phyloP scores from a whole-genome alignment of 2,888 invertebrate species.

The Drosophila emarginata region DNA sequence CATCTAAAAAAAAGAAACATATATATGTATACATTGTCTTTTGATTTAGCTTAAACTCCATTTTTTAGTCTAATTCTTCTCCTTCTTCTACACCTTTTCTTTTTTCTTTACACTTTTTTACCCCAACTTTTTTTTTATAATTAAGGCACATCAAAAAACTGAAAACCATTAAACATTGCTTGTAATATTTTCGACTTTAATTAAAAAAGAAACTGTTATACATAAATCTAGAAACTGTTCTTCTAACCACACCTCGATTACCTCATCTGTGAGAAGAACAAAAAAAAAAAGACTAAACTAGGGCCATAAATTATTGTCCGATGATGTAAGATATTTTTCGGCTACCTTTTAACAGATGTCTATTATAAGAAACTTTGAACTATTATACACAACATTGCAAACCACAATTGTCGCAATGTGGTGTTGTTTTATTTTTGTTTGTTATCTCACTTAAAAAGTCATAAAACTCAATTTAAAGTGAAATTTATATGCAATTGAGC shows the following conservation, averaged over 20 bases:
- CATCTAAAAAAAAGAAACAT: no score
- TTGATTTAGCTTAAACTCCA: no score
- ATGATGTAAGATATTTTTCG: constrained; percentile 1
- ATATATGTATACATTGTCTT: no score
- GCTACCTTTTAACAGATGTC: constrained; percentile 1
- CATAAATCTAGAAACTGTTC: neutral
- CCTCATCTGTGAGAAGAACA: neutral
- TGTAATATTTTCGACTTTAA: neutral
- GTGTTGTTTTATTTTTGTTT: constrained; percentile 32
- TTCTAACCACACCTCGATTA: neutral
- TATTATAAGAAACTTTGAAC: neutral
- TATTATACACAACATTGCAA: neutral
- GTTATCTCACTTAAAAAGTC: constrained; percentile 57
- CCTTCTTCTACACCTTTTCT: no score
- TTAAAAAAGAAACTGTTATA: neutral
- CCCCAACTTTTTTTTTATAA: no score
- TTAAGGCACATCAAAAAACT: no score
- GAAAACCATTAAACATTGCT: no score
- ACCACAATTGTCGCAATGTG: constrained; percentile 29
- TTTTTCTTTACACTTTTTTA: no score
- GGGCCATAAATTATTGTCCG: neutral
- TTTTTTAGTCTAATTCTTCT: no score
- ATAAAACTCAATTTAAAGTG: constrained; percentile 59
- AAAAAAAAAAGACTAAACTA: neutral
- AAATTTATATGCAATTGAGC: constrained; percentile 54